phyloP scores from a whole-genome alignment of 1,140 invertebrate species.

The Cheumatopsyche charites region DNA sequence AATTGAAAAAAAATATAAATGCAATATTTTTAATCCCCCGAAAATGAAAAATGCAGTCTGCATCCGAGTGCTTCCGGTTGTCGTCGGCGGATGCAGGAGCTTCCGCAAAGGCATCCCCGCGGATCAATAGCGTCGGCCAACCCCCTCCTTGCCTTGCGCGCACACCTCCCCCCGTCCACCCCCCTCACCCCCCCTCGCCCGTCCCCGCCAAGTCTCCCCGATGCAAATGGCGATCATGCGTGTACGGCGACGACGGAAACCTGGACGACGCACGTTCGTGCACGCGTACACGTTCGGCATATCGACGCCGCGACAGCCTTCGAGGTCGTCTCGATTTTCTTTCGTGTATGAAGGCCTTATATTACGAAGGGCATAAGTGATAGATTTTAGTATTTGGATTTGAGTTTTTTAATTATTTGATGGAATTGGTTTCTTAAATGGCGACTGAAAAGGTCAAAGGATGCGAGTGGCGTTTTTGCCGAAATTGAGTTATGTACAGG shows the following conservation, averaged over 20 bases:
- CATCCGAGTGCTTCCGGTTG: slow-evolving; percentile 23
- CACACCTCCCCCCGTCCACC: not conserved
- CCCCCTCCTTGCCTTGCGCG: not conserved
- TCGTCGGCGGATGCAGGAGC: slow-evolving; percentile 17
- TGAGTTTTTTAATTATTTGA: no score
- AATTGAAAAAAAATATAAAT: not conserved
- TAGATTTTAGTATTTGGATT: no score
- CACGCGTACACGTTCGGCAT: not conserved
- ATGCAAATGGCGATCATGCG: slow-evolving; percentile 35
- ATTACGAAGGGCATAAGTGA: no score
- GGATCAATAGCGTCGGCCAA: slow-evolving; percentile 31
- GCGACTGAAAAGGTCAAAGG: no score
- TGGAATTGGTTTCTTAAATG: no score
- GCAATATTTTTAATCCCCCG: not conserved
- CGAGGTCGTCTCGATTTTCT: no score
- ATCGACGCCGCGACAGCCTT: no score
- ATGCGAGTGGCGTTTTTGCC: no score
- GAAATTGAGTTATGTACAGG: no score
- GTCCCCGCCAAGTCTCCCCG: not conserved
- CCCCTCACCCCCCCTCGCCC: not conserved
- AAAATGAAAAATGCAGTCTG: slow-evolving; percentile 8
- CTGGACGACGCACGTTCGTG: slow-evolving; percentile 7
- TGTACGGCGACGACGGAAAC: slow-evolving; percentile 18
- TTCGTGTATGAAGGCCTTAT: no score
- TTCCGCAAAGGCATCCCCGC: slow-evolving; percentile 37